These are phyloP conservation scores for Macrocentrus cingulum DNA, from an alignment of 1,140 invertebrate genomes.

Conservation along the genomic window DNA sequence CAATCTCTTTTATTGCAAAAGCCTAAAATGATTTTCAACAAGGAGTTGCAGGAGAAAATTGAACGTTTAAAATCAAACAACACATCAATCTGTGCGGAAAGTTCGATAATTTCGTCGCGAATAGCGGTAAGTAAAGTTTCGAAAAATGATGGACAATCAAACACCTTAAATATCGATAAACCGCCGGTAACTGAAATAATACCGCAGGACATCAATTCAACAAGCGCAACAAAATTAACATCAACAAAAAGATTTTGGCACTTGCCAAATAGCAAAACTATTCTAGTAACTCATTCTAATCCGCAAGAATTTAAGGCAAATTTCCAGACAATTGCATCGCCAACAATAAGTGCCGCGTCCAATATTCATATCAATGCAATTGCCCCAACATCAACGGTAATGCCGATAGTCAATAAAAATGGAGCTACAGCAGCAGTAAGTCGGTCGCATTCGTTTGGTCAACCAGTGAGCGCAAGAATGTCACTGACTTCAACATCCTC, in stretches of 20 bases:
- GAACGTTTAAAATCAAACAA: slow-evolving; percentile 20
- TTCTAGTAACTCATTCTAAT: slow-evolving; percentile 9
- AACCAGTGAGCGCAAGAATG: slow-evolving; percentile 7
- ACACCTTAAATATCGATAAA: neutral
- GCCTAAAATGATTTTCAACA: neutral
- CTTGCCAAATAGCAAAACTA: neutral
- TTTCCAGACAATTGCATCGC: no score
- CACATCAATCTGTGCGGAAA: slow-evolving; percentile 12
- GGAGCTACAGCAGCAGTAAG: neutral
- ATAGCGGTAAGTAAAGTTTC: neutral
- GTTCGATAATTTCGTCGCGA: no score
- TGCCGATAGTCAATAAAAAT: neutral
- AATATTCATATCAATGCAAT: neutral
- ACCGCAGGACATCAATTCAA: neutral
- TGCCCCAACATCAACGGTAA: neutral
- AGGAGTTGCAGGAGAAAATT: slow-evolving; percentile 23
- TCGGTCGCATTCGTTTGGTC: neutral
- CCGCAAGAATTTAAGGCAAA: no score
- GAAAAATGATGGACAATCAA: neutral
- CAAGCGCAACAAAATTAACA: slow-evolving; percentile 13
- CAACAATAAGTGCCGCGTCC: no score
- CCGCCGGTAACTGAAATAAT: neutral
- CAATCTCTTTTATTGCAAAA: neutral
- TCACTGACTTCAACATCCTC: neutral
- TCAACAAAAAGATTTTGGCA: slow-evolving; percentile 27